Base-by-base conservation (phyloP, 1,140 invertebrate genomes). In the Drosophila hydei region DNA sequence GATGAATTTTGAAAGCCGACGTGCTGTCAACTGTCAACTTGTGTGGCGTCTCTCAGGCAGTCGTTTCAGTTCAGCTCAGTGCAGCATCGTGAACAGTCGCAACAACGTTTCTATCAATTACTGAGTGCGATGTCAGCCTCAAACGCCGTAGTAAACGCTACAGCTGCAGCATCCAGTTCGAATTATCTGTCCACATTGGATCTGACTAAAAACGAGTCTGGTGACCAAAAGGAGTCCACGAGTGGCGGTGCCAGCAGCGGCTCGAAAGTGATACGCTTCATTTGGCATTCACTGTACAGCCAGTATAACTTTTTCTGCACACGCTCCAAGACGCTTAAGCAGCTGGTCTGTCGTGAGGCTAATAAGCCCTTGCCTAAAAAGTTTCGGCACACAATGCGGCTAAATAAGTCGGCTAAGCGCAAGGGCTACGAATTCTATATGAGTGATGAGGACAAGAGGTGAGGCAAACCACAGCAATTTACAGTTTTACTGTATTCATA, bases 401-500 rank as follows among this genome's bases (percentile, higher is more conserved):
- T 91, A 27, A 91, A 90, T 51, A 91, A 91, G 60, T 91, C 90
- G 30, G 89, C 90, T 2, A 93, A 92, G 70, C 91, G 85, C 52
- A 93, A 93, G 70, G 92, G 92, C 16, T 94, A 93, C 65, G 90
- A 83, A 33, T 92, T 78, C 72, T 93, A 93, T 79, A 79, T 93
- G 0, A 93, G 93, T n/a, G 93, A 93, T 50, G 93, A 94, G 59
- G 93, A 94, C 68, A 84, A 91, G 79, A 93, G 93, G 93, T 93
- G 60, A 87, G 64, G 27, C 25, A 11, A 18, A 27, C 14, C 9
- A 25, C 25, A 27, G 2, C 12, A 11, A 8, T 21, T 14, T 9
- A 8, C 47, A 48, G 23, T 5, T 45, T 25, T 19, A 25, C 45
- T 25, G 5, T 18, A 42, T 25, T 33, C 4, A 4, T 11, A 21